Evolutionary conservation across 1,140 invertebrate genomes (phyloP), one percentile per base, ranked within the genome.

Genomic region (Trissolcus basalis): DNA sequence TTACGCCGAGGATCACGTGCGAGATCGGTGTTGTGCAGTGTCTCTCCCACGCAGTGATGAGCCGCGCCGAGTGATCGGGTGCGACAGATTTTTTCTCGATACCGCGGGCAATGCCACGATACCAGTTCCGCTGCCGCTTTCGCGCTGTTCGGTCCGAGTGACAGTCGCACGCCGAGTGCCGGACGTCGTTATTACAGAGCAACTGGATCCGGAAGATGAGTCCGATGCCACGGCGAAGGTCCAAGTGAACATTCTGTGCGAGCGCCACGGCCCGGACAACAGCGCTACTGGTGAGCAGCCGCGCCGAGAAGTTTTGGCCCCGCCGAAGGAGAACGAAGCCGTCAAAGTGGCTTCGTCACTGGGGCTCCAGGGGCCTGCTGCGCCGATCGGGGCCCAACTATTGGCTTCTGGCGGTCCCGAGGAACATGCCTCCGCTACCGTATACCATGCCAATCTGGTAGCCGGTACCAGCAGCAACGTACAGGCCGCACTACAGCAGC

Each of bases 321-420:
- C 83, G 83, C 72, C 82, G 81, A 79, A 80, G 84, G 83, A 84
- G 76, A 75, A 83, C 80, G 85, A 88, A 86, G 81, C 85, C 85
- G 87, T 84, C 87, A 89, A 89, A 89, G 87, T 88, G 87, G 87
- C 87, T 89, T 88, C 87, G 86, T 89, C 87, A 87, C 87, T 89
- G 80, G 85, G 86, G 80, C 86, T 89, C 83, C 88, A 88, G 86
- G 87, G 86, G 85, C 84, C 85, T 77, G 85, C 87, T 82, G 86
- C 85, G 84, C 85, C 86, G 81, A 86, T 89, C 83, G 86, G 87
- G 84, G 84, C 86, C 84, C 86, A 88, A 84, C 77, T 88, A 80
- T 80, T 88, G 82, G 85, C 81, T 82, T 80, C 86, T 83, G 82
- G 72, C 72, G 82, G 78, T 68, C 77, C 82, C 75, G 83, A 85